Evolutionary conservation across 1,140 invertebrate species (phyloP), one percentile per base, ranked within the genome.

Genomic region (Drosophila bocqueti): DNA sequence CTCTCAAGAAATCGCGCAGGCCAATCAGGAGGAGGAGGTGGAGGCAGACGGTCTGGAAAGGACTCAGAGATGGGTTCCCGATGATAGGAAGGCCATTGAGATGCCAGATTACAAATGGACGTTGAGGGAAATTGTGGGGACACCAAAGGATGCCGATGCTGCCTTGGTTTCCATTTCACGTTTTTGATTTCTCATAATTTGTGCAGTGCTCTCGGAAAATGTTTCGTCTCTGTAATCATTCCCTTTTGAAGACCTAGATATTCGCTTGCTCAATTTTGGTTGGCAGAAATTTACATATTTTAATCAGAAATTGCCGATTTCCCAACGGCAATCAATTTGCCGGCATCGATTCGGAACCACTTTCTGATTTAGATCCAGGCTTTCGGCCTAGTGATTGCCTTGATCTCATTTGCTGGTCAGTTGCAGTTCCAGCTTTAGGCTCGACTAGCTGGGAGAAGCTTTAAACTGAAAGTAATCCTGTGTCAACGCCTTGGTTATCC

Each of bases 131-230:
- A 18, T 26, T 26, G 18, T 10, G 36, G 24, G 4, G 34, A 45
- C 42, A 62, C 54, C 50, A 24, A 76, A 67, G 54, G 42, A 66
- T 54, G 26, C 47, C 18, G 49, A 15, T 40, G 59, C n/a, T 47
- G 47, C 54, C 36, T 43, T 52, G 73, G 47, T 43, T 77, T 52
- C 63, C 62, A 76, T 55, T 74, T 74, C 74, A 65, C 74, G 66
- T 65, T 50, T 54, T 76, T 31, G 74, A 76, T 76, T 78, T 77
- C 74, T 77, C 76, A 78, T 78, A 78, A 78, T 78, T 78, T 78
- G 61, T 66, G 26, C 69, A 57, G 34, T 24, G 69, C 49, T 29
- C 45, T 38, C 49, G 65, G 29, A 71, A 60, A 40, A 60, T 43
- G 54, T 43, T 49, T 31, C 40, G 43, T 58, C 38, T 36, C 15